phyloP scores from a whole-genome alignment of 2,113 vertebrate species.

The Melospiza melodia region DNA sequence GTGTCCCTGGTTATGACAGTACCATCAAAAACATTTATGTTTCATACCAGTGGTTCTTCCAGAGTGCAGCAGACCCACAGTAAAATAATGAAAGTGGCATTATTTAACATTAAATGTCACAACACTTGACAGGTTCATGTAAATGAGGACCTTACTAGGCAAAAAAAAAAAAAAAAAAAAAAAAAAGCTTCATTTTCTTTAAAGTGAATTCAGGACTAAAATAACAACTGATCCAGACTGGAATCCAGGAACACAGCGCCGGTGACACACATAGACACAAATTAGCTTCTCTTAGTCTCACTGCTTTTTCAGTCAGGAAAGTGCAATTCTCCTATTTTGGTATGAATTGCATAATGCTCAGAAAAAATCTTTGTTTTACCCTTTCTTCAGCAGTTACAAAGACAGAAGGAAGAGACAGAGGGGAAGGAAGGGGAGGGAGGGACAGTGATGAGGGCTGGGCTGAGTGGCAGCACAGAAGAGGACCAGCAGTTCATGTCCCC shows the following conservation, averaged over 20 bases:
- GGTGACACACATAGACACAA: not conserved
- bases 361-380: not conserved
- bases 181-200: not conserved
- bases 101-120: constrained; percentile 65
- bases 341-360: not conserved
- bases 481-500: not conserved
- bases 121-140: constrained; percentile 67
- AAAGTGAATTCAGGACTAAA: not conserved
- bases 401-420: not conserved
- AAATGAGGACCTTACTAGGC: constrained; percentile 51
- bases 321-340: not conserved
- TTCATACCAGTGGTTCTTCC: constrained; percentile 33
- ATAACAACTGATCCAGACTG: not conserved
- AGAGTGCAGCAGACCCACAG: constrained; percentile 28
- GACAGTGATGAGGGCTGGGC: not conserved
- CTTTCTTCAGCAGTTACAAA: not conserved
- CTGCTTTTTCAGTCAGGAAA: not conserved
- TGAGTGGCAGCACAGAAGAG: constrained; percentile 1
- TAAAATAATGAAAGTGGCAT: constrained; percentile 55
- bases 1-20: not conserved
- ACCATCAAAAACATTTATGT: constrained; percentile 30
- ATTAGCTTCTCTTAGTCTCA: not conserved
- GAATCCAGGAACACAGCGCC: not conserved
- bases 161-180: not conserved
- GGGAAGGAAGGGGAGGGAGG: not conserved